These are phyloP conservation scores for Pachyramphus minor DNA, from an alignment of 2,113 vertebrate species.

Conservation along the genomic window DNA sequence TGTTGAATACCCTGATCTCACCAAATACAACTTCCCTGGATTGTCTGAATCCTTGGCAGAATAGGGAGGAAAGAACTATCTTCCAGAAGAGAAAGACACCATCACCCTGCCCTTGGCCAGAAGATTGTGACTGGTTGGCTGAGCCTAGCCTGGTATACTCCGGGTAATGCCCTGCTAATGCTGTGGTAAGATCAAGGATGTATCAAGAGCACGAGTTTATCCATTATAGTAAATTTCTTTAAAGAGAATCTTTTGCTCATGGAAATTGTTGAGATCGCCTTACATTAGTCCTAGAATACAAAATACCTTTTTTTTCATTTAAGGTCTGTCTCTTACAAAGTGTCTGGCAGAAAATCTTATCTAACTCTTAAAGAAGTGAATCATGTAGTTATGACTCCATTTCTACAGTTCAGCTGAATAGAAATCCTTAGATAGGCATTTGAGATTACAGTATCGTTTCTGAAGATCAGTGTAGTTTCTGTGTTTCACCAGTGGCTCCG, in stretches of 20 bases:
- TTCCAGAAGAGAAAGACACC: not conserved
- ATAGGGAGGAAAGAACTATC: not conserved
- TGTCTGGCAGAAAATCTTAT: not conserved
- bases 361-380: not conserved
- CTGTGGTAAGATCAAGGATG: too few relatives aligned
- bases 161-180: not conserved
- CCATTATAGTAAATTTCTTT: not conserved
- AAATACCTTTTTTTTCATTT: not conserved
- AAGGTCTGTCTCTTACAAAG: not conserved
- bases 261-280: not conserved
- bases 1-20: not conserved
- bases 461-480: not conserved
- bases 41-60: not conserved
- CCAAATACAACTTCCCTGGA: not conserved
- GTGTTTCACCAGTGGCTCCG: not conserved
- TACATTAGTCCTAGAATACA: not conserved
- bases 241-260: not conserved
- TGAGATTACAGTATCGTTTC: not conserved
- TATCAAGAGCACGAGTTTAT: not conserved
- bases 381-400: not conserved
- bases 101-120: not conserved
- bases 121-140: not conserved
- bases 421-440: constrained; percentile 28
- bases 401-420: not conserved
- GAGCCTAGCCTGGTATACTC: not conserved